Base-by-base conservation (phyloP, 2,797 vertebrate species). In the Poecilia wingei region DNA sequence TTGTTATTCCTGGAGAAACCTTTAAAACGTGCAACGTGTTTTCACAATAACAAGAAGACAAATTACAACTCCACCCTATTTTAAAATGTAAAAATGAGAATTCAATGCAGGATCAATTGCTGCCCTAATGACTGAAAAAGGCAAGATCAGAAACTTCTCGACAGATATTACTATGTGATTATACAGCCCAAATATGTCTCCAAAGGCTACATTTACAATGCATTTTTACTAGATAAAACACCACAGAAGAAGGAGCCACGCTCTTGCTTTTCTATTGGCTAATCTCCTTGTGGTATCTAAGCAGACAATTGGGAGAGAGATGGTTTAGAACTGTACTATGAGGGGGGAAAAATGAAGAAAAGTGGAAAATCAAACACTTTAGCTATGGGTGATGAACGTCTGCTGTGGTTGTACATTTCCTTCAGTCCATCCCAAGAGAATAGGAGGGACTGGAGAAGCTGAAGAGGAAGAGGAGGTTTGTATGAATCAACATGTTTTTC, bases 401-500 rank as follows among this genome's bases (percentile, higher is more conserved):
- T 88, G 84, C 83, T 87, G 74, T 84, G 72, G 82, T 87, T 86
- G 82, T 79, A 73, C 33, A 61, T 90, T 86, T 93, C 72, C 66
- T 84, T 78, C 72, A 84, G 88, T 92, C 83, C 82, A 82, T 93
- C 90, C 90, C 92, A 77, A 18, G 91, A 90, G 91, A 72, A 80
- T 76, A 43, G 18, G 59, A 59, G 73, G 77, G 79, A 41, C 66
- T 57, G 79, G 82, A 75, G 64, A 71, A 78, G 74, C 53, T 66
- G 80, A 76, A 75, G 73, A 83, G 86, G 85, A 88, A 89, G 84
- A 78, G 80, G 86, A 87, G 89, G 84, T 89, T 94, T 92, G 91
- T 94, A 89, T 93, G 93, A 93, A 93, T 93, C 92, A 94, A 94
- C 92, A 93, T 94, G 92, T 94, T 95, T 94, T 92, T 93, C 89